Percentiles rank a stretch among this genome's conserved stretches.
Evolutionary conservation across 2,888 invertebrate genomes (phyloP).

Genomic region (Trypoxylon attenuatum): DNA sequence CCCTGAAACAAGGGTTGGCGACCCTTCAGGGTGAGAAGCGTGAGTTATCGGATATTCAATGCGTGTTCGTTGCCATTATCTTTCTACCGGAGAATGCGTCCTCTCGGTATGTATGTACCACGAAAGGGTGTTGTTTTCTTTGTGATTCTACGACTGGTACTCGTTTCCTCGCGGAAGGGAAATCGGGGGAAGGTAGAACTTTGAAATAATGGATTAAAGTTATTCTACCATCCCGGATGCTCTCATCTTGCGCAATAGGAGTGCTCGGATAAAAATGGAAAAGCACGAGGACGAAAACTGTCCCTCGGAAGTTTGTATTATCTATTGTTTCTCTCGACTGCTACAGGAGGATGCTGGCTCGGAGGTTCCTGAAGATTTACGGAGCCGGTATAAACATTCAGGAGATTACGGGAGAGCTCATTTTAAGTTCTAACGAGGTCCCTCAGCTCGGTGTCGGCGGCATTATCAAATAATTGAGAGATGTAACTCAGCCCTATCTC

Average conservation of each 20-base stretch:
- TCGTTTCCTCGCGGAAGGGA: no score
- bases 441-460: slow-evolving; percentile 71
- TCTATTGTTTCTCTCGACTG: slow-evolving; percentile 60
- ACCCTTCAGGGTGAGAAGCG: not conserved
- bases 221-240: no score
- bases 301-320: slow-evolving; percentile 62
- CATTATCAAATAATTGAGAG: slow-evolving; percentile 75
- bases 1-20: not conserved
- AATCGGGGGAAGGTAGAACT: no score
- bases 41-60: no score
- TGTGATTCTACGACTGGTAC: no score
- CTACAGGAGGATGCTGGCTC: slow-evolving; percentile 42
- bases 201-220: no score
- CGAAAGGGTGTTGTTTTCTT: no score
- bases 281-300: slow-evolving; percentile 34
- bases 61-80: no score
- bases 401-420: slow-evolving; percentile 73
- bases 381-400: slow-evolving; percentile 72
- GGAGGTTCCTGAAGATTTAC: slow-evolving; percentile 70
- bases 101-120: no score
- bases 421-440: slow-evolving; percentile 75
- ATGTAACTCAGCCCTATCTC: slow-evolving; percentile 73
- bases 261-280: slow-evolving; percentile 28
- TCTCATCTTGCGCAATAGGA: no score
- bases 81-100: no score